Percentiles rank a stretch among this genome's conserved stretches.
Conservation (phyloP, 2,888 invertebrate species). For the Andrena haemorrhoa region DNA sequence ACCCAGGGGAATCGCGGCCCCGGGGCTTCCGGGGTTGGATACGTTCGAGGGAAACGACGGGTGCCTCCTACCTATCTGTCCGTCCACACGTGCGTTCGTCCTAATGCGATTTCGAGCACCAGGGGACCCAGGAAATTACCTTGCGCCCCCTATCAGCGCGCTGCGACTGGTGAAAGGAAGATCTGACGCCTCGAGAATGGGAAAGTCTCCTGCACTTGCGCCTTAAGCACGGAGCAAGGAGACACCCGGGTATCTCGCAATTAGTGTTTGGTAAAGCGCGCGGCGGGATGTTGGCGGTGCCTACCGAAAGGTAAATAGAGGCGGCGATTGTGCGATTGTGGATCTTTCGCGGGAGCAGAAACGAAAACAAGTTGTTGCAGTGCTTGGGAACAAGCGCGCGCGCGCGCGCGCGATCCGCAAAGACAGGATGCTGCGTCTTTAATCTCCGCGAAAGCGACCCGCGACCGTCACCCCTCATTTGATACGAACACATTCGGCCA, state of each 20-base stretch:
- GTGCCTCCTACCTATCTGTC: conserved; percentile 18
- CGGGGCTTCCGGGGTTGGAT: conserved; percentile 49
- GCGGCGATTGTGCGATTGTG: too few relatives aligned
- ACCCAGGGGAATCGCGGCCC: conserved; percentile 60
- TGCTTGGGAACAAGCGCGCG: background rate
- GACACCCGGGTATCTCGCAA: too few relatives aligned
- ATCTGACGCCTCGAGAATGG: too few relatives aligned
- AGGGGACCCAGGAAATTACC: conserved; percentile 41
- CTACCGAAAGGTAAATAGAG: too few relatives aligned
- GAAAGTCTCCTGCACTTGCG: too few relatives aligned
- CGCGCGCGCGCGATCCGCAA: background rate
- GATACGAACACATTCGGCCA: background rate
- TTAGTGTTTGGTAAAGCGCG: too few relatives aligned
- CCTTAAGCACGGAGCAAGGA: too few relatives aligned
- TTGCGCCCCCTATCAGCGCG: background rate
- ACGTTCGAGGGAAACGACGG: conserved; percentile 30
- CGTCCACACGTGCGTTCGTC: background rate
- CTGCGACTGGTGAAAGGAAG: too few relatives aligned
- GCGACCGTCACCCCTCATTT: conserved; percentile 1
- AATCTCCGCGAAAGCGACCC: background rate
- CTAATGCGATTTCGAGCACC: background rate
- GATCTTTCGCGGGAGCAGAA: background rate
- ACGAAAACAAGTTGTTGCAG: background rate
- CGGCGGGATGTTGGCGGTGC: too few relatives aligned
- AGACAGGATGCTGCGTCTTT: conserved; percentile 3